Conservation (phyloP, 2,888 invertebrate species). For the Lasius fuliginosus region DNA sequence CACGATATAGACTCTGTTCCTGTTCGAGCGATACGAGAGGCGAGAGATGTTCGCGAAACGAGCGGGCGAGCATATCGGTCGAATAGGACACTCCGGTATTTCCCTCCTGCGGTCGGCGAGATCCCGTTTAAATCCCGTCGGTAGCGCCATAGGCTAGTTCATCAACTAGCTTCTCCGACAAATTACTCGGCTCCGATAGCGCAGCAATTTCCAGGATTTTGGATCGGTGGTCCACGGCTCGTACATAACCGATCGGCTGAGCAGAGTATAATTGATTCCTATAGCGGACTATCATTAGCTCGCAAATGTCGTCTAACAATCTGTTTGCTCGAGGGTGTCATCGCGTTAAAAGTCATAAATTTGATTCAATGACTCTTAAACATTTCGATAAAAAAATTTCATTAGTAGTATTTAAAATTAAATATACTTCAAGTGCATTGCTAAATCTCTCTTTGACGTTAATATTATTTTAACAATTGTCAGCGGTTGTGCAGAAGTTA, state of each 20-base stretch:
- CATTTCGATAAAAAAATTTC: background rate
- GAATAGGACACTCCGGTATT: slow-evolving; percentile 66
- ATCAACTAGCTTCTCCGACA: slow-evolving; percentile 73
- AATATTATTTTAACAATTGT: background rate
- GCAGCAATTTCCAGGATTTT: slow-evolving; percentile 75
- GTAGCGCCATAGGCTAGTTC: slow-evolving; percentile 70
- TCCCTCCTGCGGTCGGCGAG: slow-evolving; percentile 70
- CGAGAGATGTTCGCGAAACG: slow-evolving; percentile 65
- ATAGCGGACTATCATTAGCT: slow-evolving; percentile 39
- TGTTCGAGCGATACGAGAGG: slow-evolving; percentile 22
- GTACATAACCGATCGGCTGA: slow-evolving; percentile 64
- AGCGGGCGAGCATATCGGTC: slow-evolving; percentile 55
- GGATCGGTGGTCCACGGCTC: slow-evolving; percentile 61
- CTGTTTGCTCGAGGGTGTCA: slow-evolving; percentile 1
- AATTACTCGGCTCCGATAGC: slow-evolving; percentile 76
- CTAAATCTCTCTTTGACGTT: background rate
- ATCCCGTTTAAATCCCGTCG: slow-evolving; percentile 74
- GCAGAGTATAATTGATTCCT: slow-evolving; percentile 63
- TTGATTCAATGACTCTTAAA: slow-evolving; percentile 42
- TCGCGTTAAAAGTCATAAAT: background rate
- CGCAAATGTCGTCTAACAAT: slow-evolving; percentile 36
- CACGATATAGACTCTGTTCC: slow-evolving; percentile 58
- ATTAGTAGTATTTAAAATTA: background rate
- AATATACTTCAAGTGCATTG: background rate
- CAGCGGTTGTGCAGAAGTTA: background rate